Evolutionary conservation across 1,140 invertebrate genomes (phyloP).

Genomic region (Trachymyrmex septentrionalis): DNA sequence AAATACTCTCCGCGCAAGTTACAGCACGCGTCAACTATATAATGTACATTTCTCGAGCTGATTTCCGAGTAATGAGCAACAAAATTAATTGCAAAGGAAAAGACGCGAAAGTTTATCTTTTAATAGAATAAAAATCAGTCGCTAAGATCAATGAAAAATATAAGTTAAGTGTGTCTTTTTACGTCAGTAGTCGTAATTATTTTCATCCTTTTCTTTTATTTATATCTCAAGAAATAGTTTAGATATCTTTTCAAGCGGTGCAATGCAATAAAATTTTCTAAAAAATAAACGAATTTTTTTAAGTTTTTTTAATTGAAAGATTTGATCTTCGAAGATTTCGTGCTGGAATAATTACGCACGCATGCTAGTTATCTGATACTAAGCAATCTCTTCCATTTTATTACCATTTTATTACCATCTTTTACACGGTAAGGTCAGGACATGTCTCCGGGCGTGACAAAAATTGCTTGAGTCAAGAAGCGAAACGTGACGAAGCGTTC

Average conservation of each 20-base stretch:
- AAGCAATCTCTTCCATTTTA: conserved; percentile 18
- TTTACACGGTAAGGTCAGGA: not conserved
- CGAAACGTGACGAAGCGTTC: conserved; percentile 54
- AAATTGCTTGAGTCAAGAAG: conserved; percentile 18
- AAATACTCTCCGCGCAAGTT: conserved; percentile 64
- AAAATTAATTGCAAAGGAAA: not conserved
- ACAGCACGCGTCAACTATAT: conserved; percentile 23
- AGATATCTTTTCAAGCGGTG: not conserved
- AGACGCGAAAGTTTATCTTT: not conserved
- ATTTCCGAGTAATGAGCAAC: not conserved
- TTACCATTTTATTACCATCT: not conserved
- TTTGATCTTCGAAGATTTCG: conserved; percentile 9
- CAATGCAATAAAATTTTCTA: not conserved
- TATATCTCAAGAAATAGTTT: not conserved
- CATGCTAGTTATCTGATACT: not conserved
- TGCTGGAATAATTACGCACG: conserved; percentile 10
- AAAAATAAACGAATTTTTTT: not conserved
- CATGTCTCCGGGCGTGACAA: conserved; percentile 39
- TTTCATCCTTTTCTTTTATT: not conserved
- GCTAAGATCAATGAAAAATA: not conserved
- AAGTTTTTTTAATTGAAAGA: not conserved
- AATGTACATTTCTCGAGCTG: conserved; percentile 49
- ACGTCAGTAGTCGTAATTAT: not conserved
- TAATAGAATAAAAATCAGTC: not conserved
- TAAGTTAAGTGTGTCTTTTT: not conserved